These are phyloP conservation scores for Rhaphigaster nebulosa DNA, from an alignment of 2,888 invertebrate species.

Conservation along the genomic window DNA sequence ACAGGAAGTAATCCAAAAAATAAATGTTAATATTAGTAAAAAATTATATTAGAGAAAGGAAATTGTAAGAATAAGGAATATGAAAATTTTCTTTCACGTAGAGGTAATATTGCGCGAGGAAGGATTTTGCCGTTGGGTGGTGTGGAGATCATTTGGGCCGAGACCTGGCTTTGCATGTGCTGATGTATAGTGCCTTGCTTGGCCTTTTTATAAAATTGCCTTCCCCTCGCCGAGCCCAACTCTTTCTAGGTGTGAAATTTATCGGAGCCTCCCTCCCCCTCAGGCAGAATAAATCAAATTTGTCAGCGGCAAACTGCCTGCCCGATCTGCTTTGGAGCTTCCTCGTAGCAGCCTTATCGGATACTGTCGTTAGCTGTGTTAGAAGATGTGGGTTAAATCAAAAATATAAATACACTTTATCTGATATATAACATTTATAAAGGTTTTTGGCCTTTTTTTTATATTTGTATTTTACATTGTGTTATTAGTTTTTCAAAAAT, in stretches of 20 bases:
- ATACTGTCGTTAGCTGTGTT: neutral
- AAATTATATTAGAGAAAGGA: neutral
- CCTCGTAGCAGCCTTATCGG: neutral
- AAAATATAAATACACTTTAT: too few relatives aligned
- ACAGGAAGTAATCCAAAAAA: too few relatives aligned
- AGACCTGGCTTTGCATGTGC: neutral
- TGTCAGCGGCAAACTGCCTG: slow-evolving; percentile 29
- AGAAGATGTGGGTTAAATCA: neutral
- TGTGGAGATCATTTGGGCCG: neutral
- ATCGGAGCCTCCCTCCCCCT: neutral
- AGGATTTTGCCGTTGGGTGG: neutral
- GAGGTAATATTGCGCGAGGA: neutral
- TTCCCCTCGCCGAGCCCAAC: neutral
- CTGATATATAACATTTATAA: too few relatives aligned
- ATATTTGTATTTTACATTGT: too few relatives aligned
- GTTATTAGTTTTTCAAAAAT: too few relatives aligned
- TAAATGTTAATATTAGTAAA: too few relatives aligned
- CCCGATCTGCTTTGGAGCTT: neutral
- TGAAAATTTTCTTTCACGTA: neutral
- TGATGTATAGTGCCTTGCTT: slow-evolving; percentile 27
- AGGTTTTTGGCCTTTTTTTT: too few relatives aligned
- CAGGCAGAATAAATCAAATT: slow-evolving; percentile 11
- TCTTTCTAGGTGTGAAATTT: slow-evolving; percentile 35
- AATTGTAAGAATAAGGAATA: neutral
- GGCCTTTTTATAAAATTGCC: slow-evolving; percentile 36